phyloP scores from a whole-genome alignment of 2,797 vertebrate species.

The Streptopelia turtur region DNA sequence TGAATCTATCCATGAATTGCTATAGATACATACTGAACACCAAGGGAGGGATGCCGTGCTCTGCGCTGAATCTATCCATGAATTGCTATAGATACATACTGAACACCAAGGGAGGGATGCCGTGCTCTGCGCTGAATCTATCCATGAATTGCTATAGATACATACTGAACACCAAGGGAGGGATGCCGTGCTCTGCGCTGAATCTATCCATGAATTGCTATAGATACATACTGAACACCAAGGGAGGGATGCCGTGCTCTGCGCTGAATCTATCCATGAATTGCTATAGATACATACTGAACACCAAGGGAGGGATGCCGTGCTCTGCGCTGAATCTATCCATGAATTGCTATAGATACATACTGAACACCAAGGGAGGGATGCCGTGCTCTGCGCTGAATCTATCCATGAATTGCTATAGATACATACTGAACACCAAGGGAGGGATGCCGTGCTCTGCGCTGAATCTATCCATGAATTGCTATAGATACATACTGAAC shows the following conservation, averaged over 20 bases:
- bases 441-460: not conserved
- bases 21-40: not conserved
- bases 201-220: not conserved
- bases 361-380: not conserved
- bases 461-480: not conserved
- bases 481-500: not conserved
- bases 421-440: not conserved
- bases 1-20: not conserved
- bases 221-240: not conserved
- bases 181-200: too few relatives aligned
- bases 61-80: too few relatives aligned
- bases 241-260: not conserved
- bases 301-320: not conserved
- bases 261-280: not conserved
- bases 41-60: not conserved
- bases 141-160: too few relatives aligned
- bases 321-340: too few relatives aligned
- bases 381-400: too few relatives aligned
- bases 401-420: not conserved
- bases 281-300: not conserved
- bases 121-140: too few relatives aligned
- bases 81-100: fast-evolving
- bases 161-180: not conserved
- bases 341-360: not conserved
- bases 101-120: not conserved